Evolutionary conservation across 2,888 invertebrate species (phyloP).

Genomic region (Cyclophora punctaria): DNA sequence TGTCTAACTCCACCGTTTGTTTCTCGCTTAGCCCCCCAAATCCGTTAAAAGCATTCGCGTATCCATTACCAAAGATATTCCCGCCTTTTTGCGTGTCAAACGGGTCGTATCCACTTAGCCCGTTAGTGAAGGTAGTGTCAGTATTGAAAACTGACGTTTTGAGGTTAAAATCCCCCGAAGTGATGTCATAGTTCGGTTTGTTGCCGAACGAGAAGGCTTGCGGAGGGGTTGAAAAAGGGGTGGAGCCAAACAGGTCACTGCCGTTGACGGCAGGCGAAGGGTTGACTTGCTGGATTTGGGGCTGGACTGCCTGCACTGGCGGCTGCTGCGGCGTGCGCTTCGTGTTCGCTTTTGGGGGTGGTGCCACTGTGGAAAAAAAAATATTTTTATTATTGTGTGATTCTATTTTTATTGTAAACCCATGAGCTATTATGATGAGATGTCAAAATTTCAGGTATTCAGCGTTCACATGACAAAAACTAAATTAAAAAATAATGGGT

Average conservation of each 20-base stretch:
- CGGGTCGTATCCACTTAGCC: slow-evolving; percentile 78
- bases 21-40: slow-evolving; percentile 67
- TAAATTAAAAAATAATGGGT: too few relatives aligned
- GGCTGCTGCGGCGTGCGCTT: slow-evolving; percentile 59
- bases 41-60: slow-evolving; percentile 57
- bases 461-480: too few relatives aligned
- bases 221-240: slow-evolving; percentile 79
- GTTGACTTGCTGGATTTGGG: slow-evolving; percentile 18
- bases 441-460: too few relatives aligned
- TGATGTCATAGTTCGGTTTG: slow-evolving; percentile 66
- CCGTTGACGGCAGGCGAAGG: slow-evolving; percentile 54
- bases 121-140: slow-evolving; percentile 55
- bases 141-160: slow-evolving; percentile 64
- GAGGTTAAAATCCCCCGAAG: slow-evolving; percentile 49
- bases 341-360: slow-evolving; percentile 85
- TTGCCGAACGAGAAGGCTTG: slow-evolving; percentile 28
- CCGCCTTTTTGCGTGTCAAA: slow-evolving; percentile 86
- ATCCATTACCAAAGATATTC: slow-evolving; percentile 60
- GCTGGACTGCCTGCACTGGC: slow-evolving; percentile 33
- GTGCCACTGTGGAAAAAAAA: slow-evolving; percentile 81
- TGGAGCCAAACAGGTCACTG: slow-evolving; percentile 87
- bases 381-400: neutral
- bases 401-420: too few relatives aligned
- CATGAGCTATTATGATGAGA: too few relatives aligned
- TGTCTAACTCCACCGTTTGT: slow-evolving; percentile 59